Evolutionary conservation across 2,113 vertebrate genomes (phyloP).

Genomic region (Nothobranchius furzeri): DNA sequence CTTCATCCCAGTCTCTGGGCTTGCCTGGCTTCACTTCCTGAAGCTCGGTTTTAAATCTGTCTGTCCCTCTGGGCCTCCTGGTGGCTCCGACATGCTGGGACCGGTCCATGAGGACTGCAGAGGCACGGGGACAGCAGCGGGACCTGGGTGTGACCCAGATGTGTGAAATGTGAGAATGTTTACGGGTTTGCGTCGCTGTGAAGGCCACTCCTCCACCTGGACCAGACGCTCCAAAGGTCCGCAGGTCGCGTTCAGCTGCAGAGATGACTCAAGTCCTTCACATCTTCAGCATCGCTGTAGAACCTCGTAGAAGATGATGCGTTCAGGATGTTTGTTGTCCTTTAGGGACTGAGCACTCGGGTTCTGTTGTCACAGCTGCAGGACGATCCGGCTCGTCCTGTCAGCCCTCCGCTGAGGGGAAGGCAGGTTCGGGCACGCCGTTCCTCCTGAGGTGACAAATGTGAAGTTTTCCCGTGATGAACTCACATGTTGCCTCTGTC

Average conservation of each 20-base stretch:
- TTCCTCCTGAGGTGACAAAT: not conserved
- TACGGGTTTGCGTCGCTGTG: constrained; percentile 25
- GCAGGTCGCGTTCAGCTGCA: no score
- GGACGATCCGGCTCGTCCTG: not conserved
- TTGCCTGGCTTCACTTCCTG: constrained; percentile 41
- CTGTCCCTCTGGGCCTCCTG: constrained; percentile 17
- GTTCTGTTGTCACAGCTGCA: constrained; percentile 46
- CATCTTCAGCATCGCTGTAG: no score
- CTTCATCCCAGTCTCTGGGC: constrained; percentile 20
- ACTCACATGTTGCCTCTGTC: constrained; percentile 89
- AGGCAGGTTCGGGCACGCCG: not conserved
- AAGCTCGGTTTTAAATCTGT: constrained; percentile 9
- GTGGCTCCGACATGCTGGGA: constrained; percentile 52
- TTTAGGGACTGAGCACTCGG: constrained; percentile 1
- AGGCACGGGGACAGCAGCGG: constrained; percentile 38
- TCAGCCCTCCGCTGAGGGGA: no score
- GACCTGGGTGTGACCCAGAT: constrained; percentile 29
- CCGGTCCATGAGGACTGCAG: constrained; percentile 28
- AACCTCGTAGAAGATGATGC: no score
- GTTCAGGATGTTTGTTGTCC: not conserved
- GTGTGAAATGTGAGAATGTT: constrained; percentile 49
- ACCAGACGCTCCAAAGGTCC: not conserved
- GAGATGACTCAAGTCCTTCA: no score
- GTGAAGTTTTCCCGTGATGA: no score
- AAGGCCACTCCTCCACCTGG: not conserved